phyloP scores from a whole-genome alignment of 2,888 invertebrate genomes.

The Callyntrura guangdongensis region DNA sequence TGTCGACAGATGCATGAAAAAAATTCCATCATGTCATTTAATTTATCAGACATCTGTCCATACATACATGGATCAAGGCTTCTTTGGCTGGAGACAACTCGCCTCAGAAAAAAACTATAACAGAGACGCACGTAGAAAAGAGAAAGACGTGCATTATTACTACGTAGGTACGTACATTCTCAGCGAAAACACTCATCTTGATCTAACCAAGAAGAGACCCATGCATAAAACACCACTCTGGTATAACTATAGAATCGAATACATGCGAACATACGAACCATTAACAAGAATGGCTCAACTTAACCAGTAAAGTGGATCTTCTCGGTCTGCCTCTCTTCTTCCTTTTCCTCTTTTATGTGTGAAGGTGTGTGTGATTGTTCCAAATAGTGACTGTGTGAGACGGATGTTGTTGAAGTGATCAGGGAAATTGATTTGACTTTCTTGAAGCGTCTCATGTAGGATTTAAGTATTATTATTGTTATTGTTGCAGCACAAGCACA shows the following conservation, averaged over 20 bases:
- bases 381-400: conserved; percentile 68
- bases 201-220: background rate
- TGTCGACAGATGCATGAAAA: conserved; percentile 66
- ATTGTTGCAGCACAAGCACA: conserved; percentile 46
- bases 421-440: conserved; percentile 78
- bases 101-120: background rate
- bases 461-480: conserved; percentile 73
- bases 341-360: background rate
- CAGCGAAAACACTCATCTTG: background rate
- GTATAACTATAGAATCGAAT: background rate
- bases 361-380: conserved; percentile 66
- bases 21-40: conserved; percentile 75
- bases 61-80: conserved; percentile 14
- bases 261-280: background rate
- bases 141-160: conserved; percentile 19
- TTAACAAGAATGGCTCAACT: conserved; percentile 52
- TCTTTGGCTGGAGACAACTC: background rate
- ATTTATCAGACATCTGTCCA: conserved; percentile 72
- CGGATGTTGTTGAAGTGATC: conserved; percentile 75
- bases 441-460: conserved; percentile 71
- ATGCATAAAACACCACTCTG: background rate
- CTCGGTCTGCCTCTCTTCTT: conserved; percentile 12
- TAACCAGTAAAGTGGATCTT: conserved; percentile 47
- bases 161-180: background rate
- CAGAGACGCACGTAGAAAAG: background rate